phyloP scores from a whole-genome alignment of 2,888 invertebrate species.

The Atethmia centrago region DNA sequence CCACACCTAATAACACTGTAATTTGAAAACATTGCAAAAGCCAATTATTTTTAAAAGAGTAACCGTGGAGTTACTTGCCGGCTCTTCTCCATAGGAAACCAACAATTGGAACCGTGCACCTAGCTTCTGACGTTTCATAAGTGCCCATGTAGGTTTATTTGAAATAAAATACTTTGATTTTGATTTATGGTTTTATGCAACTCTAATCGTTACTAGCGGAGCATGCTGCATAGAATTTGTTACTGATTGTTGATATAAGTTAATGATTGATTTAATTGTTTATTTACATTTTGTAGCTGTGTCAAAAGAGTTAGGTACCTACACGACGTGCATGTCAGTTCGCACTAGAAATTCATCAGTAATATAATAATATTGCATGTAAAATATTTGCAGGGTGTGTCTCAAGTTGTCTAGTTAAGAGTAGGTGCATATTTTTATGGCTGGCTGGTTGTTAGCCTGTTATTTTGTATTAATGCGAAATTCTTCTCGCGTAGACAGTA shows the following conservation, averaged over 20 bases:
- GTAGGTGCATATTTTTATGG: constrained; percentile 1
- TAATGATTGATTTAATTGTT: not conserved
- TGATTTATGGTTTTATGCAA: too few species aligned
- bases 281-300: constrained; percentile 29
- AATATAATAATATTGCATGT: constrained; percentile 30
- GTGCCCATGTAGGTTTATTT: too few species aligned
- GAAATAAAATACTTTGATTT: too few species aligned
- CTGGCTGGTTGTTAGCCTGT: constrained; percentile 15
- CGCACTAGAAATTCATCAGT: constrained; percentile 37
- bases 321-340: constrained; percentile 37
- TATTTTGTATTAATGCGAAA: constrained; percentile 37
- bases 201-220: not conserved
- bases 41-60: too few species aligned
- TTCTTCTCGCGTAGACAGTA: constrained; percentile 15
- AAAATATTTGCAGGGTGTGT: constrained; percentile 22
- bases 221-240: constrained; percentile 11
- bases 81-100: too few species aligned
- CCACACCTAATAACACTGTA: too few species aligned
- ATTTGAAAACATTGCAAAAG: too few species aligned
- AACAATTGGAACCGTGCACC: too few species aligned
- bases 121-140: too few species aligned
- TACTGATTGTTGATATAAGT: too few species aligned
- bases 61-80: too few species aligned
- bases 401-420: constrained; percentile 11
- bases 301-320: constrained; percentile 4